Evolutionary conservation across 1,140 invertebrate species (phyloP), one percentile per base, ranked within the genome.

Genomic region (Procambarus clarkii): DNA sequence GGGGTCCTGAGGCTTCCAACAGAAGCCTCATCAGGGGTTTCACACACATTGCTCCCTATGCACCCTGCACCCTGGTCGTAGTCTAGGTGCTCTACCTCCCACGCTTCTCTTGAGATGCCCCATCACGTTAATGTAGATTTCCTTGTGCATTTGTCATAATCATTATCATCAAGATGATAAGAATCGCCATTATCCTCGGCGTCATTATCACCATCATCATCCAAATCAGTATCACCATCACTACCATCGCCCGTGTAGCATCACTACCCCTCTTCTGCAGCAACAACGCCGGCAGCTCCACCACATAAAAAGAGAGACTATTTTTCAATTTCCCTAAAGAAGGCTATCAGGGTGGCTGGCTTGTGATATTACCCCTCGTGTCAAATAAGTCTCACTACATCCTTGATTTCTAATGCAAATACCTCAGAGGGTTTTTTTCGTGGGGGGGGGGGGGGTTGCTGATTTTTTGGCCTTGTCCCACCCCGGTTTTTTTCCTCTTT

Each of bases 381-480:
- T 85, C 88, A 83, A 80, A 81, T 89, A 89, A 89, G 64, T 89
- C 80, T 83, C 79, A 13, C 15, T 18, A 24, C 50, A n/a, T 74
- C 88, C 88, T 91, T 91, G 88, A 91, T 91, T 91, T 60, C 82
- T 91, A 91, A 91, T 91, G 88, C 88, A 91, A 91, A 91, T 91
- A 91, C 88, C 69, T 76, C 50, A 60, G 80, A 13, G 21, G 60
- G 4, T 64, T 76, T 83, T 83, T 89, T 87, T 71, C 44, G 34
- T 0, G 34, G 34, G 34, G 34, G 34, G 34, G 34, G 34, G 34
- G 34, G 1, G 34, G 34, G 34, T 0, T 34, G 34, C 34, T 34
- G 34, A 34, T 34, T 34, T 34, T 34, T 34, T 34, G 34, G 34
- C 34, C 34, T 0, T 34, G 34, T 34, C 34, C 78, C 78, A 9